Conservation (phyloP, 2,888 invertebrate species). For the Spodoptera exigua region DNA sequence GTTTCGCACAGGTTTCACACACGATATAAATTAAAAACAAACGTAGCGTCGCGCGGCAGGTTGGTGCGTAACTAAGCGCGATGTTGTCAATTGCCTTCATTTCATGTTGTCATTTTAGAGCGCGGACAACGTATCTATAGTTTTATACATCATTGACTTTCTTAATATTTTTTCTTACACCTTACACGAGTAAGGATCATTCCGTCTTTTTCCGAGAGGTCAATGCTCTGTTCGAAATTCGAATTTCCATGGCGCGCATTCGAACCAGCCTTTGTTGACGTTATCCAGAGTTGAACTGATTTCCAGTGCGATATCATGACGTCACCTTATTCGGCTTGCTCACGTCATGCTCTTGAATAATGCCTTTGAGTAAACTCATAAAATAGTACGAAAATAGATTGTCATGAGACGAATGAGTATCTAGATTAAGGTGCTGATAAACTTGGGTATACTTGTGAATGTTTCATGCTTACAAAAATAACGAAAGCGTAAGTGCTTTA, state of each 20-base stretch:
- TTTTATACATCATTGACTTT: too few relatives aligned
- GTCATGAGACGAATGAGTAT: background rate
- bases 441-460: too few relatives aligned
- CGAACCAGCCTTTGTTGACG: background rate
- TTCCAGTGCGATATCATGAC: constrained; percentile 31
- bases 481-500: too few relatives aligned
- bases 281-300: constrained; percentile 21
- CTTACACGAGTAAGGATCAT: background rate
- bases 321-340: constrained; percentile 30
- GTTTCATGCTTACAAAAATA: too few relatives aligned
- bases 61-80: too few relatives aligned
- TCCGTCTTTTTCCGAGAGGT: background rate
- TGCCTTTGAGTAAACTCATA: constrained; percentile 30
- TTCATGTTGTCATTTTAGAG: too few relatives aligned
- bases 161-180: background rate
- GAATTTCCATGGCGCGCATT: background rate
- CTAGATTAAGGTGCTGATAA: background rate
- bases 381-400: constrained; percentile 23
- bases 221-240: background rate
- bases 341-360: constrained; percentile 36
- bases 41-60: too few relatives aligned
- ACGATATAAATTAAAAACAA: too few relatives aligned
- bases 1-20: too few relatives aligned
- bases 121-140: too few relatives aligned
- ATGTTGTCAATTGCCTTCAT: too few relatives aligned